Evolutionary conservation across 2,113 vertebrate genomes (phyloP).

Genomic region (Bungarus multicinctus): DNA sequence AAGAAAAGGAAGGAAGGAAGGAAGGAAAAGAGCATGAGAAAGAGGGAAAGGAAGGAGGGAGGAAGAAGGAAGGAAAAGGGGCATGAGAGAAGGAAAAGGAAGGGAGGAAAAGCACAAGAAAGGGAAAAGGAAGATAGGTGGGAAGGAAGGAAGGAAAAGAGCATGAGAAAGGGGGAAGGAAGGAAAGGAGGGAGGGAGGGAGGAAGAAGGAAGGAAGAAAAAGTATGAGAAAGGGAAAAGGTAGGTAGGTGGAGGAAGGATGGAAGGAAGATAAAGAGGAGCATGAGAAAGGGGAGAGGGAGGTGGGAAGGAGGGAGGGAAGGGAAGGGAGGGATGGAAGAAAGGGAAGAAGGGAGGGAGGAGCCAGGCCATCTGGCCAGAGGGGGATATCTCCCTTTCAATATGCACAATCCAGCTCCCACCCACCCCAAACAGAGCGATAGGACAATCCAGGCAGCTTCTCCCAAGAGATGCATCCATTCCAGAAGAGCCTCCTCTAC

Average conservation of each 20-base stretch:
- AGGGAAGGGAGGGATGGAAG: not conserved
- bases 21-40: not conserved
- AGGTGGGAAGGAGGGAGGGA: not conserved
- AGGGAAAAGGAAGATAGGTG: not conserved
- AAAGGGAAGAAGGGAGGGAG: not conserved
- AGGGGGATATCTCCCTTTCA: not conserved
- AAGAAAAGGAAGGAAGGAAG: not conserved
- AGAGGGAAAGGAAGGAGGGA: not conserved
- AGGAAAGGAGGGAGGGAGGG: not conserved
- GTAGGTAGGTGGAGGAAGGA: not conserved
- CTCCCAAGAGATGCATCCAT: not conserved
- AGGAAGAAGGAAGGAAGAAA: not conserved
- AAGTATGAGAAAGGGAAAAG: not conserved
- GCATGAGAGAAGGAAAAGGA: no score
- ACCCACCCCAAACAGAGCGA: not conserved
- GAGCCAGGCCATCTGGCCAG: not conserved
- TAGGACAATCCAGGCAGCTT: fast-evolving
- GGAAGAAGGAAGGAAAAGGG: not conserved
- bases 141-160: not conserved
- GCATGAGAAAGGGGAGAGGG: not conserved
- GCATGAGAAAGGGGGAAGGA: not conserved
- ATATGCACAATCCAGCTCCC: not conserved
- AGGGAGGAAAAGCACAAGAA: no score
- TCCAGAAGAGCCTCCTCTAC: not conserved
- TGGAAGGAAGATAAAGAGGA: not conserved